Base-by-base conservation (phyloP, 2,797 vertebrate genomes). In the Artibeus lituratus region DNA sequence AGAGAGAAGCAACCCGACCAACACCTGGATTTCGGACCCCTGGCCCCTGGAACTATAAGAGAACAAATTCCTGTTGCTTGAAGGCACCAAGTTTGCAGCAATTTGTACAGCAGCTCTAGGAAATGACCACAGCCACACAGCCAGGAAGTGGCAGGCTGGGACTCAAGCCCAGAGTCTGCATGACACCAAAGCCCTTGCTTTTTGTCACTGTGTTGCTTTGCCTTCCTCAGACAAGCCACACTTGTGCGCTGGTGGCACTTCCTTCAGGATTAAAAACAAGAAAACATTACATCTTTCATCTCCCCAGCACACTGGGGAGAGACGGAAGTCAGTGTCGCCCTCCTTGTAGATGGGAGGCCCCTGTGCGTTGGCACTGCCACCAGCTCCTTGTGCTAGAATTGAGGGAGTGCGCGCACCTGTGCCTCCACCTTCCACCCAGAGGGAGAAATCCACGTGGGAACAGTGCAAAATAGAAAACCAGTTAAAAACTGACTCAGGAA, bases 211-310 rank as follows among this genome's bases (percentile, higher is more conserved):
- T 5, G 0, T 2, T 35, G 26, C 55, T 73, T 39, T 15, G 39
- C 22, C 42, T 39, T 81, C 49, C 53, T 78, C 8, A 3, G 29
- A 44, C 7, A n/a, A 44, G 42, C 29, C 24, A 10, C 12, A 15
- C 4, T 24, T 0, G 0, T 0, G 3, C 15, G 11, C 55, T 19
- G 21, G 35, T 1, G 82, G 19, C 22, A 9, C 51, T 22, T 85
- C 53, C 80, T 55, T 57, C 7, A 39, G 22, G 80, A 37, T 32
- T 32, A 70, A 53, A 62, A 32, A 44, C 18, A 32, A 49, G 37
- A 74, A 80, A 26, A 67, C 39, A 35, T 7, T 15, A 29, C n/a
- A 47, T 26, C 16, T 29, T 18, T 1, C 3, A 14, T 2, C 67
- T 42, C 22, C 12, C 7, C 5, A n/a, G 14, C 0, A 39, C 35